Evolutionary conservation across 2,888 invertebrate genomes (phyloP), one percentile per base, ranked within the genome.

Genomic region (Agapetus fuscipes): DNA sequence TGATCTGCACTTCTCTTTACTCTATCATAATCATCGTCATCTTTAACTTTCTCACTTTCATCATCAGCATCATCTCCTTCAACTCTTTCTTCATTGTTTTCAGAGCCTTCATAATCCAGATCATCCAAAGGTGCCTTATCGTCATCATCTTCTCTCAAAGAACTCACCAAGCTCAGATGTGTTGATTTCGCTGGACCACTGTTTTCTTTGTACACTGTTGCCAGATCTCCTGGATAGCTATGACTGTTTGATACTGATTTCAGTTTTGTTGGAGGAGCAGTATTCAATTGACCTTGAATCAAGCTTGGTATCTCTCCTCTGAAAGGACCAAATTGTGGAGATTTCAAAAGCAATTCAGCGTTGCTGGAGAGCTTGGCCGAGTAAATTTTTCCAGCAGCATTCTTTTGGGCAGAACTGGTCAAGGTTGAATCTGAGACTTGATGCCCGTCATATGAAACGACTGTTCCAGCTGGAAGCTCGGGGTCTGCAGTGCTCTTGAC

Each of bases 401-500:
- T 56, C 5, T 54, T 56, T 15, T 68, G 63, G 1, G 76, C 65
- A 9, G 77, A 61, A 49, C 77, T 72, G 0, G 78, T 74, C 30
- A 80, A 55, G 1, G 70, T 71, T 13, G 67, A 66, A 30, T 82
- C 82, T 2, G 81, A 75, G 3, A 86, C 74, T 32, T 74, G 76
- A 58, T 82, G 83, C 0, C 85, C 86, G 51, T 86, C 85, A 51
- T 79, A 86, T 1, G 83, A 77, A 3, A 84, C 78, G 16, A 81
- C 76, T 0, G 79, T 74, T 14, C 74, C 70, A n/a, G 62, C 62
- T 1, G 68, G 64, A n/a, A 60, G 43, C 10, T 46, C 44, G 49
- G 62, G 58, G 36, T 57, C 57, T 13, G 53, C 55, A 3, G 45
- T 50, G 10, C 66, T 49, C 34, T 68, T 67, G 45, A 72, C 64